phyloP scores from a whole-genome alignment of 2,888 invertebrate species.

The Chaitophorus viminalis region DNA sequence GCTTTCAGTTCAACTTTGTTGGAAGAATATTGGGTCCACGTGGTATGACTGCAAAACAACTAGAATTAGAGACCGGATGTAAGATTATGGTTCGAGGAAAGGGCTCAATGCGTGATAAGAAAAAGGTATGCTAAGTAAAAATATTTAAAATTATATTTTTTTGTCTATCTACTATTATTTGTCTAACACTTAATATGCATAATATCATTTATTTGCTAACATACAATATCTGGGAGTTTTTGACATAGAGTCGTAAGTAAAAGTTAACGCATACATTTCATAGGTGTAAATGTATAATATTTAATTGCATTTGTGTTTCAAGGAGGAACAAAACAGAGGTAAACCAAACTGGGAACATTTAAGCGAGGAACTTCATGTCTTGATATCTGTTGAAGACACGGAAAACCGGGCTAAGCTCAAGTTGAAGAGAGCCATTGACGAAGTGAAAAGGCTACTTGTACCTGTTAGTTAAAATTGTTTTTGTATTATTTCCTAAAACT shows the following conservation, averaged over 20 bases:
- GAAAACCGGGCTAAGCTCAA: constrained; percentile 96
- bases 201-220: constrained; percentile 58
- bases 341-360: constrained; percentile 99
- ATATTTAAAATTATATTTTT: neutral
- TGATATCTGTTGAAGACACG: constrained; percentile 98
- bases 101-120: constrained; percentile 99
- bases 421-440: constrained; percentile 94
- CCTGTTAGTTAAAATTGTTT: constrained; percentile 75
- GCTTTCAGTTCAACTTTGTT: constrained; percentile 97
- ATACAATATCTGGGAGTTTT: constrained; percentile 35
- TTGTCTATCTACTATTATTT: neutral
- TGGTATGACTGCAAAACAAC: constrained; percentile 99
- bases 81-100: constrained; percentile 99
- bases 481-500: neutral
- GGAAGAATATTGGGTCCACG: constrained; percentile 99
- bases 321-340: constrained; percentile 99
- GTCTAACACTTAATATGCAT: constrained; percentile 14
- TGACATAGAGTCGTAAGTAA: constrained; percentile 47
- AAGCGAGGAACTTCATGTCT: constrained; percentile 97
- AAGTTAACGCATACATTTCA: neutral
- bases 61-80: constrained; percentile 99
- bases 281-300: constrained; percentile 47
- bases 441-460: constrained; percentile 96
- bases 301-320: constrained; percentile 65
- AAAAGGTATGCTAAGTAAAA: constrained; percentile 88